Base-by-base conservation (phyloP, 2,888 invertebrate genomes). In the Pollenia amentaria region DNA sequence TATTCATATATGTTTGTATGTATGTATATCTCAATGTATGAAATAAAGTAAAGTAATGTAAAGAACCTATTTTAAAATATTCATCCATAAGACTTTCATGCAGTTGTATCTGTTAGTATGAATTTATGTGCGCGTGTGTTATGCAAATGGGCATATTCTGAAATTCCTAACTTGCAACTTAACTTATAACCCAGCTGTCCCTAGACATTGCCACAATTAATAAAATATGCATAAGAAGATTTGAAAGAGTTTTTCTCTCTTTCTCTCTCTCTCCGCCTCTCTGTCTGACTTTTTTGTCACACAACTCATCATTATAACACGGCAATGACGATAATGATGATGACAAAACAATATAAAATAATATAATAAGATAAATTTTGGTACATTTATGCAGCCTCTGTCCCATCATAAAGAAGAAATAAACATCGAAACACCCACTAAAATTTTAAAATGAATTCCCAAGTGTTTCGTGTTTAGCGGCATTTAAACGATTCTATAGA, bases 201-300 rank as follows among this genome's bases (percentile, higher is more conserved):
- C 76, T 73, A 82, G 69, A 38, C 79, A 72, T 46, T 75, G 75
- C 85, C 87, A 89, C 90, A 91, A 91, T 91, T 91, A 91, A 90
- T 89, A 89, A 88, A 90, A 90, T 90, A 89, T 89, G 84, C 85
- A 88, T 76, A 81, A 82, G 75, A 51, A 85, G 76, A 87, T 77
- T 65, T 75, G 53, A 76, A 87, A 88, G 89, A 88, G 83, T 88
- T 87, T 80, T 46, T 60, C 29, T 70, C 3, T 29, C 7, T 21
- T 44, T 8, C 21, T 44, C 21, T 38, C n/a, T 16, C 18, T 9
- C 4, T 29, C 11, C 8, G n/a, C n/a, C 11, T 18, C 21, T 46
- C 4, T 44, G 14, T 14, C 7, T 38, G 14, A 4, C 16, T 44
- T 42, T 70, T 55, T 40, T 12, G 12, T 21, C 73, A 46, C 53